Evolutionary conservation across 2,113 vertebrate genomes (phyloP).

Genomic region (Bubo blakistoni): DNA sequence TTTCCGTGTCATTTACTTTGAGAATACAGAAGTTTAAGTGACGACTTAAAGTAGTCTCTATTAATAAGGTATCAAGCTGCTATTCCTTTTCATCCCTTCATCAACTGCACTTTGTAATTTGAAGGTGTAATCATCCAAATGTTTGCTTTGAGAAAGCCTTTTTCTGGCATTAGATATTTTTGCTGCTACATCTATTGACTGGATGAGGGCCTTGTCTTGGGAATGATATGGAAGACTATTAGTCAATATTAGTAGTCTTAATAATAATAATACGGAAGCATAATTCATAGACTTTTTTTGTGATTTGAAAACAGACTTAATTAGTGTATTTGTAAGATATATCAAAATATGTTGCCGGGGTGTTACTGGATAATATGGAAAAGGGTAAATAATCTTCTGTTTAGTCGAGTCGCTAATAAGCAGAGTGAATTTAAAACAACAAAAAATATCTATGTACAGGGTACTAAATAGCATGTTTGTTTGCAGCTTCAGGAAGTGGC

Average conservation of each 20-base stretch:
- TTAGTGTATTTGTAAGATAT: not conserved
- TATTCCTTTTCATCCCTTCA: not conserved
- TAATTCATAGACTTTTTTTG: not conserved
- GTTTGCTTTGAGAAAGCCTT: not conserved
- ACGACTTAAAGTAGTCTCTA: not conserved
- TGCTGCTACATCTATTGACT: not conserved
- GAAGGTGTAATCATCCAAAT: not conserved
- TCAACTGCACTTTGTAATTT: not conserved
- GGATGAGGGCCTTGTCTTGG: not conserved
- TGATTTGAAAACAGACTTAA: not conserved
- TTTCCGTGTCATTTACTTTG: not conserved
- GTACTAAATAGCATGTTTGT: not conserved
- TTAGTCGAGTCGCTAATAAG: not conserved
- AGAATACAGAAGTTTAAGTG: not conserved
- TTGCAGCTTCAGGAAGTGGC: not conserved
- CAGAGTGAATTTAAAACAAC: not conserved
- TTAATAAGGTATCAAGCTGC: not conserved
- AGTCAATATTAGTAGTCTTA: not conserved
- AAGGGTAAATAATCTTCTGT: not conserved
- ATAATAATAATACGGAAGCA: not conserved
- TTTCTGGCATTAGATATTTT: not conserved
- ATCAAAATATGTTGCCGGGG: accelerated
- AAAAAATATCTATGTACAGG: not conserved
- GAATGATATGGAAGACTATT: not conserved
- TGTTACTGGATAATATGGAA: not conserved